Evolutionary conservation across 2,113 vertebrate species (phyloP).

Genomic region (Mustelus asterias): DNA sequence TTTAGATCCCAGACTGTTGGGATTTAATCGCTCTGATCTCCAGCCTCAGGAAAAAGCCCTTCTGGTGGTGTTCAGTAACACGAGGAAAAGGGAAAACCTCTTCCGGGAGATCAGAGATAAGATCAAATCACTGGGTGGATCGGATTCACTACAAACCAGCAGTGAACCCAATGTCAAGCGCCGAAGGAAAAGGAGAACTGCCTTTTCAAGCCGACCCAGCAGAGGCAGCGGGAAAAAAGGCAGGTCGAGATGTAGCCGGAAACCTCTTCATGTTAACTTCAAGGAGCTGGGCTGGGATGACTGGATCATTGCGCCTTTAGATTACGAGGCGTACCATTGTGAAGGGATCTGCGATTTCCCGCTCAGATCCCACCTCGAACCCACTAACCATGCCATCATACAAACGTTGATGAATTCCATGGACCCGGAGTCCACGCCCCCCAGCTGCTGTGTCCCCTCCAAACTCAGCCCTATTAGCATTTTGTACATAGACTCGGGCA

Average conservation of each 20-base stretch:
- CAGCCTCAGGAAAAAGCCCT: slow-evolving; percentile 63
- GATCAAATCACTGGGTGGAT: slow-evolving; percentile 57
- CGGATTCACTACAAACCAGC: slow-evolving; percentile 42
- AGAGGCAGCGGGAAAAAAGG: slow-evolving; percentile 56
- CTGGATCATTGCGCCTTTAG: slow-evolving; percentile 81
- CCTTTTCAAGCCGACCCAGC: slow-evolving; percentile 42
- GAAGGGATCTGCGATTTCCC: slow-evolving; percentile 80
- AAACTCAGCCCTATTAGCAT: slow-evolving; percentile 83
- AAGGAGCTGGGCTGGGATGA: slow-evolving; percentile 85
- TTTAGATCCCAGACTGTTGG: slow-evolving; percentile 52
- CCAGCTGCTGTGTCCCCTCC: slow-evolving; percentile 79
- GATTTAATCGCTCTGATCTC: slow-evolving; percentile 49
- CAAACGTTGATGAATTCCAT: slow-evolving; percentile 84
- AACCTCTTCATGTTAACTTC: slow-evolving; percentile 74
- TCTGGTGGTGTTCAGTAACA: slow-evolving; percentile 65
- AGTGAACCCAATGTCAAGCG: slow-evolving; percentile 43
- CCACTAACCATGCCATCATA: slow-evolving; percentile 82
- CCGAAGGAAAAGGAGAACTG: slow-evolving; percentile 56
- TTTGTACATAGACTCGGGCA: slow-evolving; percentile 77
- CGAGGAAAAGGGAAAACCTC: slow-evolving; percentile 63
- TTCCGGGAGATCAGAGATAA: slow-evolving; percentile 73
- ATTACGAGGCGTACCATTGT: slow-evolving; percentile 79
- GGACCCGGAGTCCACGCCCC: slow-evolving; percentile 73
- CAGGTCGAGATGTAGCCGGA: slow-evolving; percentile 71
- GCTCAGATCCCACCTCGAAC: slow-evolving; percentile 75